phyloP scores from a whole-genome alignment of 2,113 vertebrate genomes.

The Petrocephalus microphthalmus region DNA sequence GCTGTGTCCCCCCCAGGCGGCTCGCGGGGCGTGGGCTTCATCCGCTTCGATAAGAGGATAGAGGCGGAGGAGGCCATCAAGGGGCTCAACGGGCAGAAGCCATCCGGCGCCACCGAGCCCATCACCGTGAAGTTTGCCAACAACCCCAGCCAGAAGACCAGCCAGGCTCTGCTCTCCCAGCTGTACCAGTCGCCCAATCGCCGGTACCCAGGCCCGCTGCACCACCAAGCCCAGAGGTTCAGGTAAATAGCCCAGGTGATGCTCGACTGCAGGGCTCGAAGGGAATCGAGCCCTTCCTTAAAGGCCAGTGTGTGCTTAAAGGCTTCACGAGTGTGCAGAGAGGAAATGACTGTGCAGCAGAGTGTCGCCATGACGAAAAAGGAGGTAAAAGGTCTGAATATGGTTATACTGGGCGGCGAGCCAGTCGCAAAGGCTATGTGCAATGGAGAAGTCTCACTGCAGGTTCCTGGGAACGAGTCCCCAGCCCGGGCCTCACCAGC shows the following conservation, averaged over 20 bases:
- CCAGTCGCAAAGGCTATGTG: neutral
- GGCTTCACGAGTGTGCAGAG: neutral
- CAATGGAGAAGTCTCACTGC: slow-evolving; percentile 19
- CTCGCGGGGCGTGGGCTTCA: slow-evolving; percentile 98
- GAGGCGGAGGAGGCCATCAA: slow-evolving; percentile 99
- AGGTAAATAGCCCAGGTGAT: slow-evolving; percentile 72
- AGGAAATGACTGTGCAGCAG: neutral
- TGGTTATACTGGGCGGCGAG: neutral
- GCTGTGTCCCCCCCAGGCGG: slow-evolving; percentile 81
- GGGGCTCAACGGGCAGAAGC: slow-evolving; percentile 98
- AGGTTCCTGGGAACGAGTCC: slow-evolving; percentile 29
- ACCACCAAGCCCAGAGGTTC: slow-evolving; percentile 99
- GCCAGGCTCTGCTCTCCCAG: slow-evolving; percentile 97
- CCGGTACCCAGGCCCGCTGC: slow-evolving; percentile 95
- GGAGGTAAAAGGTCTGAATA: neutral
- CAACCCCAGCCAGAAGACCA: slow-evolving; percentile 99
- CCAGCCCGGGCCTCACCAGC: slow-evolving; percentile 29
- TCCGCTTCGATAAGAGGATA: slow-evolving; percentile 99
- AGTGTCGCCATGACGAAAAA: slow-evolving; percentile 12
- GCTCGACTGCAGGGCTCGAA: neutral
- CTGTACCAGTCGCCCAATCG: slow-evolving; percentile 98
- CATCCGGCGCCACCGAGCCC: slow-evolving; percentile 94
- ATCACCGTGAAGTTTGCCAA: slow-evolving; percentile 99
- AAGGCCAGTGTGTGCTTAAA: neutral
- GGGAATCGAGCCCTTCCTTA: neutral